These are phyloP conservation scores for Fulmarus glacialis DNA, from an alignment of 2,113 vertebrate species.

Conservation along the genomic window DNA sequence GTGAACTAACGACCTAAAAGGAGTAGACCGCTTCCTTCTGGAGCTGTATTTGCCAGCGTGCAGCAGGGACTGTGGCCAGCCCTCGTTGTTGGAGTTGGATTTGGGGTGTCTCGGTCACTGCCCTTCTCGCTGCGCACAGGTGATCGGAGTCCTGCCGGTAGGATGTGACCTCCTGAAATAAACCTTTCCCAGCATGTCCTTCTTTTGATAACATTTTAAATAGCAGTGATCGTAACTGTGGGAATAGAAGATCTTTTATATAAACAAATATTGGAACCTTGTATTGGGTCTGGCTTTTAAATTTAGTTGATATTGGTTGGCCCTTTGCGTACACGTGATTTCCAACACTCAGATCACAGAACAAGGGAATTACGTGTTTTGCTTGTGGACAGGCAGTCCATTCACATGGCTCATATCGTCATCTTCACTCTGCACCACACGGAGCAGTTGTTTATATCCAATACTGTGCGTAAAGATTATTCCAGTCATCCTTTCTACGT, in stretches of 20 bases:
- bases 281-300: neutral
- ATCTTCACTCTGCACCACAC: neutral
- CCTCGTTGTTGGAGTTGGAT: neutral
- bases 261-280: neutral
- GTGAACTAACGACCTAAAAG: neutral
- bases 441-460: neutral
- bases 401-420: neutral
- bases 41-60: neutral
- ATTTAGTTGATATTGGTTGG: neutral
- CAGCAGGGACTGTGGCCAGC: neutral
- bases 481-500: neutral
- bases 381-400: neutral
- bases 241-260: neutral
- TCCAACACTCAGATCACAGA: neutral
- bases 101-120: neutral
- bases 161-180: neutral
- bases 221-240: neutral
- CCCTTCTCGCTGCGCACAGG: neutral
- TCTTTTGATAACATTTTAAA: neutral
- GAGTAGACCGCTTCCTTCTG: neutral
- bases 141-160: neutral
- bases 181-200: neutral
- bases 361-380: fast-evolving
- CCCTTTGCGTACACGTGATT: neutral
- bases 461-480: neutral